Evolutionary conservation across 2,888 invertebrate genomes (phyloP).

Genomic region (Taphrorychus bicolor): DNA sequence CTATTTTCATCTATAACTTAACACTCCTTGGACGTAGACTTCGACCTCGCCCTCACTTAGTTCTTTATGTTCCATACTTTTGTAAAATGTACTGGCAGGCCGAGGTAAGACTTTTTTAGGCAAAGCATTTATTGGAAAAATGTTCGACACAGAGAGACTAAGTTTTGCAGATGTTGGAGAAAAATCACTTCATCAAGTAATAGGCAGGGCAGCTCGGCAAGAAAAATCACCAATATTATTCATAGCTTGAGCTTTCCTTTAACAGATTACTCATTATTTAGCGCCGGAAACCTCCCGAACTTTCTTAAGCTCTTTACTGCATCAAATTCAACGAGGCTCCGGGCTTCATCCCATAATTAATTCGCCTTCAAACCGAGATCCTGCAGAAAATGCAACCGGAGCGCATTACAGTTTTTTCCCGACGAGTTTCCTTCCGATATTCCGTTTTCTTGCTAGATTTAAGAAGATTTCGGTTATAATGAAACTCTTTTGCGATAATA

Average conservation of each 20-base stretch:
- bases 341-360: conserved; percentile 38
- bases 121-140: too few relatives aligned
- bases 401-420: conserved; percentile 27
- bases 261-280: conserved; percentile 16
- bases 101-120: too few relatives aligned
- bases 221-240: conserved; percentile 3
- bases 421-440: conserved; percentile 44
- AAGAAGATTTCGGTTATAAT: conserved; percentile 44
- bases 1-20: too few relatives aligned
- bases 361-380: conserved; percentile 23
- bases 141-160: too few relatives aligned
- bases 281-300: conserved; percentile 19
- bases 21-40: too few relatives aligned
- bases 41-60: too few relatives aligned
- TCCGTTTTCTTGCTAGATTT: conserved; percentile 48
- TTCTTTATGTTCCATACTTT: too few relatives aligned
- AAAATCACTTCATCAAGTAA: too few relatives aligned
- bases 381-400: conserved; percentile 14
- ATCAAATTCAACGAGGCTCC: conserved; percentile 11
- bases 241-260: conserved; percentile 1
- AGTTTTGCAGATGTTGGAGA: too few relatives aligned
- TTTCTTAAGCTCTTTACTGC: conserved; percentile 15
- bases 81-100: too few relatives aligned
- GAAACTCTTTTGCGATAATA: background rate
- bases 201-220: too few relatives aligned